Percentiles rank a stretch among this genome's conserved stretches.
These are phyloP conservation scores for Saccostrea echinata DNA, from an alignment of 1,140 invertebrate species.

Conservation along the genomic window DNA sequence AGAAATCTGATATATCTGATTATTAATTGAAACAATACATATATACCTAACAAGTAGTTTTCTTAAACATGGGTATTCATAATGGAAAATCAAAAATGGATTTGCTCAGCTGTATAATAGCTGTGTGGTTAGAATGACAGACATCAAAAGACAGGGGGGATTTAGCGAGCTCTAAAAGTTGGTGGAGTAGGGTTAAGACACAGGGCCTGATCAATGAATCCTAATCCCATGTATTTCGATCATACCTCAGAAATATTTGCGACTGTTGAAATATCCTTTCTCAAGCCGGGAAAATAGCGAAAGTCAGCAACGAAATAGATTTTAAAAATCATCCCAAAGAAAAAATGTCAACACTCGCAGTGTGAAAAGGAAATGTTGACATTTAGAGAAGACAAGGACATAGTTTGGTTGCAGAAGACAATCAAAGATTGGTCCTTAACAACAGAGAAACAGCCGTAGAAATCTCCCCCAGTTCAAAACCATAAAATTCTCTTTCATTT, in stretches of 20 bases:
- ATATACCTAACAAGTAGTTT: too few species aligned
- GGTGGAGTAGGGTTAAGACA: conserved; percentile 3
- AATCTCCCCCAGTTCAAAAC: not conserved
- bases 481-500: conserved; percentile 4
- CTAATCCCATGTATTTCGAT: conserved; percentile 10
- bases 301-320: conserved; percentile 21
- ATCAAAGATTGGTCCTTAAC: conserved; percentile 15
- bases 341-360: conserved; percentile 21
- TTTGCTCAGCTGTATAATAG: conserved; percentile 2
- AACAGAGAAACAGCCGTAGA: not conserved
- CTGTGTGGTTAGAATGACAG: conserved; percentile 3
- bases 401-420: conserved; percentile 28
- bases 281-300: conserved; percentile 32
- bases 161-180: conserved; percentile 15
- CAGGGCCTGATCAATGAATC: conserved; percentile 18
- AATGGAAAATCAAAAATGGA: not conserved
- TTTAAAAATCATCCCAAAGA: conserved; percentile 25
- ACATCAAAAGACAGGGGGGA: conserved; percentile 27
- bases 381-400: not conserved
- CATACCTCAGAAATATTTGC: conserved; percentile 19
- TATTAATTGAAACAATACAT: too few species aligned
- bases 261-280: conserved; percentile 17
- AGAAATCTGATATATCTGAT: not conserved
- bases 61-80: too few species aligned
- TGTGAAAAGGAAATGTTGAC: conserved; percentile 34